Percentiles rank a stretch among this genome's conserved stretches.
These are phyloP conservation scores for Rhagophthalmus giganteus DNA, from an alignment of 2,888 invertebrate genomes.

Conservation along the genomic window DNA sequence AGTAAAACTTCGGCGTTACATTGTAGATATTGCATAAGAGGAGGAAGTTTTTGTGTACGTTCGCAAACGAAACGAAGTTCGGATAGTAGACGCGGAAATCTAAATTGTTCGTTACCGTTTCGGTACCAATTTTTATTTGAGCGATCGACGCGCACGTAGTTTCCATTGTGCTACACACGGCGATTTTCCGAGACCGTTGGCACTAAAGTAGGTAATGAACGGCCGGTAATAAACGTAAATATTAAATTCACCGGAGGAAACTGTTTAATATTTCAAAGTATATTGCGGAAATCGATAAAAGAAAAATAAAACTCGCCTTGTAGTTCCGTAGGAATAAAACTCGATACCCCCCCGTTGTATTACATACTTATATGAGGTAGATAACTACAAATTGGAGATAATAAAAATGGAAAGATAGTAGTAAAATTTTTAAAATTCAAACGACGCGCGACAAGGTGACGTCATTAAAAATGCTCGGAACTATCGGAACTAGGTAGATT, in stretches of 20 bases:
- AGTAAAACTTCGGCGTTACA: constrained; percentile 3
- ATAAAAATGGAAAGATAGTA: not conserved
- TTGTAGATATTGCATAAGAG: too few species aligned
- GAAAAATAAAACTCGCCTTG: constrained; percentile 10
- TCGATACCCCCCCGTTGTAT: too few species aligned
- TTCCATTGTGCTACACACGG: not conserved
- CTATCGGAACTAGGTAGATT: not conserved
- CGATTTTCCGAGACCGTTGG: not conserved
- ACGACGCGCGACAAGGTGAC: not conserved
- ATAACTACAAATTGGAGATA: too few species aligned
- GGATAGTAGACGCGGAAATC: too few species aligned
- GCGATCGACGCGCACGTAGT: too few species aligned
- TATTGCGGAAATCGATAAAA: constrained; percentile 21
- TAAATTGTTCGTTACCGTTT: too few species aligned
- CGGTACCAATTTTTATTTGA: too few species aligned
- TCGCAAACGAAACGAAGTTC: not conserved
- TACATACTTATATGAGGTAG: too few species aligned
- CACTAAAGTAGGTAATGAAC: constrained; percentile 9
- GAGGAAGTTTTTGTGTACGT: not conserved
- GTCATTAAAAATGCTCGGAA: not conserved
- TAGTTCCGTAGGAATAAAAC: not conserved
- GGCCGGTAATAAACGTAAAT: constrained; percentile 22
- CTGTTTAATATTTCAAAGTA: constrained; percentile 24
- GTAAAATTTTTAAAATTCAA: not conserved
- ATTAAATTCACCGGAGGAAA: constrained; percentile 14